Conservation (phyloP, 2,888 invertebrate genomes). For the Phengaris alcon region DNA sequence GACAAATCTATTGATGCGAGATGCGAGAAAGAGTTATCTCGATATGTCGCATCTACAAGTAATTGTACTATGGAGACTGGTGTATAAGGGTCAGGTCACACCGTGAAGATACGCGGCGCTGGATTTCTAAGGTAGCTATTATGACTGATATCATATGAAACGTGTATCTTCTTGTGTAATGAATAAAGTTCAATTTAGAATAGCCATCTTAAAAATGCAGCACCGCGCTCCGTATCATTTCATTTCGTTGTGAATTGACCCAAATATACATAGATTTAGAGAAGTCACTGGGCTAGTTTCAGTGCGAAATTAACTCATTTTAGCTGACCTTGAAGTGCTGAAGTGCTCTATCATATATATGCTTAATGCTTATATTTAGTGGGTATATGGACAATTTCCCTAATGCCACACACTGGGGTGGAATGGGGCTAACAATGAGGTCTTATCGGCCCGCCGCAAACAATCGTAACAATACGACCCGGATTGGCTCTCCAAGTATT, state of each 20-base stretch:
- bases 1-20: too few species aligned
- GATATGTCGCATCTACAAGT: neutral
- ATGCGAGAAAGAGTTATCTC: neutral
- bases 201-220: too few species aligned
- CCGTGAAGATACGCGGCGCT: too few species aligned
- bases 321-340: neutral
- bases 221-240: too few species aligned
- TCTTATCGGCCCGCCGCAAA: conserved; percentile 35
- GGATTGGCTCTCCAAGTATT: conserved; percentile 42
- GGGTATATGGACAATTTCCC: conserved; percentile 16
- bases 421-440: conserved; percentile 37
- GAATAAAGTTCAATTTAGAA: too few species aligned
- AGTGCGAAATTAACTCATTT: too few species aligned
- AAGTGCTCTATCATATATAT: neutral
- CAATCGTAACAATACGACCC: conserved; percentile 39
- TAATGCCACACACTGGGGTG: conserved; percentile 16
- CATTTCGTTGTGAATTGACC: too few species aligned
- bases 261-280: too few species aligned
- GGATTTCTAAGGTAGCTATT: too few species aligned
- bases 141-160: too few species aligned
- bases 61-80: neutral
- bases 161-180: too few species aligned
- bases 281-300: neutral
- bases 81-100: too few species aligned
- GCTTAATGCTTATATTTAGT: neutral